A percentile compares a stretch with the other conserved stretches of the same genome.
Conservation (phyloP, 2,888 invertebrate species). For the Dicroscelio sp. region DNA sequence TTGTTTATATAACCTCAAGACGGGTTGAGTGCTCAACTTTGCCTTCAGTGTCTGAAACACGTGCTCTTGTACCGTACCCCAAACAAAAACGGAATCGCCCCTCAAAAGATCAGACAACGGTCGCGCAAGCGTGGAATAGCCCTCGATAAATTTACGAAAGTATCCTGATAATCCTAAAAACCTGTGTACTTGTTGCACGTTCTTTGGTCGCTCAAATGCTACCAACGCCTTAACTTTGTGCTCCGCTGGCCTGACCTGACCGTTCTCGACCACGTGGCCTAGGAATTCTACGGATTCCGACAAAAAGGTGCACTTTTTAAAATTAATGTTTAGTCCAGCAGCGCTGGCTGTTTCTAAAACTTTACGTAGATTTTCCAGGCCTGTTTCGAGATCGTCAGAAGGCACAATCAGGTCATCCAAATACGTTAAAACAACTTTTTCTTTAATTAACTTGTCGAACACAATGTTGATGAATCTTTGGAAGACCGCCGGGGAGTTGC, state of each 20-base stretch:
- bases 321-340: not conserved
- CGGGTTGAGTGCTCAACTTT: not conserved
- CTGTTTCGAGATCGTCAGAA: not conserved
- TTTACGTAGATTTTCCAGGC: not conserved
- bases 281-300: not conserved
- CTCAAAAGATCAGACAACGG: not conserved
- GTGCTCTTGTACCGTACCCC: not conserved
- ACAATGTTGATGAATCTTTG: not conserved
- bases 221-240: not conserved
- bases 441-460: not conserved
- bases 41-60: not conserved
- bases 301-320: not conserved
- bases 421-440: not conserved
- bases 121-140: not conserved
- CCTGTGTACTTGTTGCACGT: not conserved
- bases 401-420: not conserved
- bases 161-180: not conserved
- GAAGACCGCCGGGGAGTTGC: not conserved
- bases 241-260: not conserved
- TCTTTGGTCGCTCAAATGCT: not conserved
- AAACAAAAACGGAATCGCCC: not conserved
- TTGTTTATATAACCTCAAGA: not conserved
- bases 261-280: not conserved
- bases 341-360: not conserved
- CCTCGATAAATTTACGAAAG: slow-evolving; percentile 17